These are phyloP conservation scores for Drosophila kurseongensis DNA, from an alignment of 1,140 invertebrate genomes.

Conservation along the genomic window DNA sequence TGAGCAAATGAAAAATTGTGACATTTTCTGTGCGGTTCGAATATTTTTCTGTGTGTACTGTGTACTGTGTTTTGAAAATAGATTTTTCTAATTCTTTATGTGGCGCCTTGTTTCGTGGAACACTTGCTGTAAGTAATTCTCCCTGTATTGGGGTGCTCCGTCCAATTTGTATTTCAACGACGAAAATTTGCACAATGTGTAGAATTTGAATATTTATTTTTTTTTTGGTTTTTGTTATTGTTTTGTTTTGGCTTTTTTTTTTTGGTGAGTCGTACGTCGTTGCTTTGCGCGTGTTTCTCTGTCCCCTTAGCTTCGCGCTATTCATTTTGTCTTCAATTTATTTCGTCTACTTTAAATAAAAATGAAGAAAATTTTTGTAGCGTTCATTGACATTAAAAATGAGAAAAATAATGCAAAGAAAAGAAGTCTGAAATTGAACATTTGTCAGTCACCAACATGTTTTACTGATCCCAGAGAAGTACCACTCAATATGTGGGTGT, in stretches of 20 bases:
- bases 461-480: constrained; percentile 30
- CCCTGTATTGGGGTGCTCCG: constrained; percentile 38
- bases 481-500: constrained; percentile 39
- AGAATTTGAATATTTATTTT: constrained; percentile 75
- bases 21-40: constrained; percentile 23
- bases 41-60: neutral
- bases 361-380: constrained; percentile 72
- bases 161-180: constrained; percentile 70
- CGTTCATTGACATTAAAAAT: constrained; percentile 76
- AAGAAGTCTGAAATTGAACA: constrained; percentile 58
- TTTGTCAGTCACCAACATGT: constrained; percentile 56
- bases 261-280: constrained; percentile 42
- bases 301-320: constrained; percentile 40
- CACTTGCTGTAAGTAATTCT: constrained; percentile 39
- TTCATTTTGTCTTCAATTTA: constrained; percentile 65
- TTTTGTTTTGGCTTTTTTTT: constrained; percentile 18
- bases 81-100: constrained; percentile 57
- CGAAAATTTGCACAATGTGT: constrained; percentile 69
- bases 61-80: constrained; percentile 36
- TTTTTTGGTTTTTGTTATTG: constrained; percentile 41
- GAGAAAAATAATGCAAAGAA: constrained; percentile 50
- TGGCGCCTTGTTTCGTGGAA: constrained; percentile 48
- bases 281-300: constrained; percentile 66
- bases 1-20: constrained; percentile 24
- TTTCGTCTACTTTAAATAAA: constrained; percentile 81